Percentiles rank a stretch among this genome's conserved stretches.
Evolutionary conservation across 2,113 vertebrate genomes (phyloP).

Genomic region (Oceanodroma tethys): DNA sequence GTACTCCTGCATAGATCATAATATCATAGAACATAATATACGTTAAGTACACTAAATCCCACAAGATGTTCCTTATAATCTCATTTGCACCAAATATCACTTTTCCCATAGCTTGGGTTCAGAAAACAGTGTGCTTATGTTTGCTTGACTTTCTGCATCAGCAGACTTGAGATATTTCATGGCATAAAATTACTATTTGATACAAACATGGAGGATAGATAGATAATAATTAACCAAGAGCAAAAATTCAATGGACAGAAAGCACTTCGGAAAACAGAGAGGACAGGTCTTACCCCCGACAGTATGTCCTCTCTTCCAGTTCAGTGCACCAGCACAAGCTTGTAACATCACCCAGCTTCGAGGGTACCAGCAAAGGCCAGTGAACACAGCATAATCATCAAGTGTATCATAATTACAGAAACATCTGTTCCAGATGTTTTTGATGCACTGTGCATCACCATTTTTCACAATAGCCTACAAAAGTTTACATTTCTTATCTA

Average conservation of each 20-base stretch:
- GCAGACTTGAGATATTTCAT: background rate
- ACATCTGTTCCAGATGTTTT: slow-evolving; percentile 34
- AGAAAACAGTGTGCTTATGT: rapidly evolving
- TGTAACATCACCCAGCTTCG: background rate
- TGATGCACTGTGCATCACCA: background rate
- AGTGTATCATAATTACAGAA: background rate
- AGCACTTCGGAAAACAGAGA: background rate
- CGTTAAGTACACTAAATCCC: background rate
- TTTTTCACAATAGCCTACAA: background rate
- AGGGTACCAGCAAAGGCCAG: background rate
- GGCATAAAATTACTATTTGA: background rate
- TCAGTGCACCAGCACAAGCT: background rate
- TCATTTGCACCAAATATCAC: background rate
- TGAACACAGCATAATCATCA: background rate
- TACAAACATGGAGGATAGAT: background rate
- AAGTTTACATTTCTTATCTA: background rate
- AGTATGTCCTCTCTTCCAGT: background rate
- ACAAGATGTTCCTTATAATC: background rate
- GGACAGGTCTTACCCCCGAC: background rate
- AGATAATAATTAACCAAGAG: background rate
- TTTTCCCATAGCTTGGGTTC: background rate
- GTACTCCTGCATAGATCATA: background rate
- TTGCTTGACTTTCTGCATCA: background rate
- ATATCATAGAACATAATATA: background rate
- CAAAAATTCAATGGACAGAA: background rate